phyloP scores from a whole-genome alignment of 2,113 vertebrate genomes.

The Chloroceryle aenea region DNA sequence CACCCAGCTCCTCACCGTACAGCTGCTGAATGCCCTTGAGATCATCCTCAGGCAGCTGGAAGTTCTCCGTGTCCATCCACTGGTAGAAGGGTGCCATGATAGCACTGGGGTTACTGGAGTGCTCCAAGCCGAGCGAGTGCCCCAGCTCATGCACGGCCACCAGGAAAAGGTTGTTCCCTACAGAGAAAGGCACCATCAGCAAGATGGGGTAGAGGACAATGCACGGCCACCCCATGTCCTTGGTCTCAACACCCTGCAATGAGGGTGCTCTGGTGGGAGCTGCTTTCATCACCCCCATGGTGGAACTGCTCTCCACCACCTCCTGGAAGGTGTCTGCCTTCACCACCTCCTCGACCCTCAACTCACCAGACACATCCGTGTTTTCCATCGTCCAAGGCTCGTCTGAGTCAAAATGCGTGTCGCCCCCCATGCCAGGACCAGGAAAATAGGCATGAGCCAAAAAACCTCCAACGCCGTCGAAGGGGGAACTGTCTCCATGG shows the following conservation, averaged over 20 bases:
- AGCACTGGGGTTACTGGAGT: slow-evolving; percentile 90
- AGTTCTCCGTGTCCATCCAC: slow-evolving; percentile 91
- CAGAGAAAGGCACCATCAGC: neutral
- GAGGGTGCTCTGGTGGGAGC: neutral
- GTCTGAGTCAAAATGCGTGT: slow-evolving; percentile 93
- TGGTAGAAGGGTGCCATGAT: slow-evolving; percentile 98
- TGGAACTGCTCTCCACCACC: neutral
- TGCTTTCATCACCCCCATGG: neutral
- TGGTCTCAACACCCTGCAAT: neutral
- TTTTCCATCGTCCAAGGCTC: slow-evolving; percentile 95
- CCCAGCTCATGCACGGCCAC: slow-evolving; percentile 94
- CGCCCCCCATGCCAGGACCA: slow-evolving; percentile 91
- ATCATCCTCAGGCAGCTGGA: slow-evolving; percentile 91
- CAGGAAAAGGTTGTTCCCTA: slow-evolving; percentile 94
- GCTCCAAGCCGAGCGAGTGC: slow-evolving; percentile 93
- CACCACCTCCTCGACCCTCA: no score
- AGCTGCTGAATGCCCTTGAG: slow-evolving; percentile 91
- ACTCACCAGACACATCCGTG: slow-evolving; percentile 84
- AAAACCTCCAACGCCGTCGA: slow-evolving; percentile 92
- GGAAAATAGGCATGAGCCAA: slow-evolving; percentile 96
- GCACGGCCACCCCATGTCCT: accelerated
- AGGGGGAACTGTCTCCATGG: slow-evolving; percentile 96
- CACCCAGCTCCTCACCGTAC: slow-evolving; percentile 82
- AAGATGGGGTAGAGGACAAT: accelerated
- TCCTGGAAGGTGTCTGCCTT: no score